These are phyloP conservation scores for Dendrolimus pini DNA, from an alignment of 2,888 invertebrate genomes.

Conservation along the genomic window DNA sequence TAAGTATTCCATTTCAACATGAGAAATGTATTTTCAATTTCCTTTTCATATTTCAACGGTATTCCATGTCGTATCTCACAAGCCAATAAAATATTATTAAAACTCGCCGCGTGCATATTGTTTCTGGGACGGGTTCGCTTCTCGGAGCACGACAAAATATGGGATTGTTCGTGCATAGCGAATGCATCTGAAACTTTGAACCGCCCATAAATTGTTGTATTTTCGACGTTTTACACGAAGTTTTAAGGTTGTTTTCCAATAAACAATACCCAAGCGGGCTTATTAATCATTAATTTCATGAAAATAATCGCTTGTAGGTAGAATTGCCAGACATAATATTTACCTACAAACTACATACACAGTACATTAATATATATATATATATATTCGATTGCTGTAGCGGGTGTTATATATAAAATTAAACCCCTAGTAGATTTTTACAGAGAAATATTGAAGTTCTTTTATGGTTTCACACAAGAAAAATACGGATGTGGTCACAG, in stretches of 20 bases:
- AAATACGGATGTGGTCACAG: no score
- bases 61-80: conserved; percentile 27
- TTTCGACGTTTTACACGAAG: conserved; percentile 13
- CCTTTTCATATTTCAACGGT: conserved; percentile 32
- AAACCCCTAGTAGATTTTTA: no score
- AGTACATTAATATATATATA: no score
- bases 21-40: conserved; percentile 31
- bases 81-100: conserved; percentile 41
- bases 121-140: conserved; percentile 19
- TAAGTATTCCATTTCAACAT: conserved; percentile 15
- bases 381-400: no score
- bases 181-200: conserved; percentile 13
- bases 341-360: no score
- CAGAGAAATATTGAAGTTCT: no score
- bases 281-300: no score
- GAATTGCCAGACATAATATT: no score
- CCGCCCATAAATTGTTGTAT: conserved; percentile 14
- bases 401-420: no score
- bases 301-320: no score
- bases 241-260: conserved; percentile 14
- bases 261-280: conserved; percentile 1
- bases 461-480: no score
- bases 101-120: conserved; percentile 35
- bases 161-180: conserved; percentile 16
- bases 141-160: conserved; percentile 21